Conservation (phyloP, 2,113 vertebrate species). For the Piliocolobus tephrosceles region DNA sequence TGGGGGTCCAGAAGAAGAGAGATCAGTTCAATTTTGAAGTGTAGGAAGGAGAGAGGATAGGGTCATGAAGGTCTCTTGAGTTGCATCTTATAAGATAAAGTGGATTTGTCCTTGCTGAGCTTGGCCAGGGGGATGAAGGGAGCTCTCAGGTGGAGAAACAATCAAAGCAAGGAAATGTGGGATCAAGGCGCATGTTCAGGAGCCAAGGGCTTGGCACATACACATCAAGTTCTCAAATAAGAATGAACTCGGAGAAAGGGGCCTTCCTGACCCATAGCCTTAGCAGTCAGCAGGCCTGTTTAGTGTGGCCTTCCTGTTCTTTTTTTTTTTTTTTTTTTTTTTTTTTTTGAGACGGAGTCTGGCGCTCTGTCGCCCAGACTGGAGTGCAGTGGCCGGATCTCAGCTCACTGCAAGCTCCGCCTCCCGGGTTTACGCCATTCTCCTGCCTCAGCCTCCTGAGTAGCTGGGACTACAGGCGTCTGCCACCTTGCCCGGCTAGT, state of each 20-base stretch:
- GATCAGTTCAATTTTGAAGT: not conserved
- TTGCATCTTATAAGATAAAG: not conserved
- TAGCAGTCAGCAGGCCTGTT: not conserved
- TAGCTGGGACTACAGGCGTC: no score
- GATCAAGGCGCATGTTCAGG: not conserved
- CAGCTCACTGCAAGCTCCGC: no score
- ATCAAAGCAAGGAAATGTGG: not conserved
- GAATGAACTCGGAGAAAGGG: not conserved
- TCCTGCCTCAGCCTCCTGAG: no score
- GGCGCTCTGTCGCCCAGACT: no score
- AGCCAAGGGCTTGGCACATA: not conserved
- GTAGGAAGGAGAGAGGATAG: not conserved
- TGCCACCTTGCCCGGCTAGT: no score
- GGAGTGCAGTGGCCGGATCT: no score
- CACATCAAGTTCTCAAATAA: not conserved
- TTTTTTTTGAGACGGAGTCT: no score
- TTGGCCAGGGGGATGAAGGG: not conserved
- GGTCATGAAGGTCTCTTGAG: not conserved
- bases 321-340: no score
- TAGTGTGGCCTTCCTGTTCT: not conserved
- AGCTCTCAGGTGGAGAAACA: not conserved
- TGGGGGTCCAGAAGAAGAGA: not conserved
- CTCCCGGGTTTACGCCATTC: no score
- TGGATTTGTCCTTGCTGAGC: not conserved
- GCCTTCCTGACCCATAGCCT: not conserved